Evolutionary conservation across 2,113 vertebrate genomes (phyloP).

Genomic region (Trematocara unimaculatum): DNA sequence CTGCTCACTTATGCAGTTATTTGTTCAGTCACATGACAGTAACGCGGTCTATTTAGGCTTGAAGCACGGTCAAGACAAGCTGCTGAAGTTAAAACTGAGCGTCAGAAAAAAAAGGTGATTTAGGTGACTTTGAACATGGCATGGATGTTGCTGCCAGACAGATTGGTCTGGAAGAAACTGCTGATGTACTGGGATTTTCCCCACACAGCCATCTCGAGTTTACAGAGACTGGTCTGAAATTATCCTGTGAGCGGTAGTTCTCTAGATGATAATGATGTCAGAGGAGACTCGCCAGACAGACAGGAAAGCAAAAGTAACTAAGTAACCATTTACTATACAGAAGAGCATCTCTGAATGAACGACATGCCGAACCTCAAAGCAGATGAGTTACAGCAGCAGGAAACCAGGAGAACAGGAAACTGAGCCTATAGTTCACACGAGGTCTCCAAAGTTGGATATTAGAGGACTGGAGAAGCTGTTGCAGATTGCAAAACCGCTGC

Average conservation of each 20-base stretch:
- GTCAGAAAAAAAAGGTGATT: not conserved
- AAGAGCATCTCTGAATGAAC: not conserved
- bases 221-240: not conserved
- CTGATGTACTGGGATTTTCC: not conserved
- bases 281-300: not conserved
- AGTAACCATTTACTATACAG: not conserved
- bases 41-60: accelerated
- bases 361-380: not conserved
- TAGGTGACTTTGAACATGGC: not conserved
- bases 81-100: not conserved
- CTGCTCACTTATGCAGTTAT: not conserved
- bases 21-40: not conserved
- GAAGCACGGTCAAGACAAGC: accelerated
- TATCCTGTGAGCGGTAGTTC: not conserved
- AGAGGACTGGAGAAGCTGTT: not conserved
- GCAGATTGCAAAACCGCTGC: not conserved
- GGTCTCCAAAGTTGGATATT: not conserved
- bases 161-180: not conserved
- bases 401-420: not conserved
- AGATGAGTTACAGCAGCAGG: not conserved
- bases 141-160: not conserved
- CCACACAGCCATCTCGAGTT: not conserved
- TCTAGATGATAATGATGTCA: not conserved
- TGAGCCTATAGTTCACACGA: not conserved
- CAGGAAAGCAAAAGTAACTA: not conserved